Conservation (phyloP, 2,797 vertebrate species). For the Leptoclinus maculatus region DNA sequence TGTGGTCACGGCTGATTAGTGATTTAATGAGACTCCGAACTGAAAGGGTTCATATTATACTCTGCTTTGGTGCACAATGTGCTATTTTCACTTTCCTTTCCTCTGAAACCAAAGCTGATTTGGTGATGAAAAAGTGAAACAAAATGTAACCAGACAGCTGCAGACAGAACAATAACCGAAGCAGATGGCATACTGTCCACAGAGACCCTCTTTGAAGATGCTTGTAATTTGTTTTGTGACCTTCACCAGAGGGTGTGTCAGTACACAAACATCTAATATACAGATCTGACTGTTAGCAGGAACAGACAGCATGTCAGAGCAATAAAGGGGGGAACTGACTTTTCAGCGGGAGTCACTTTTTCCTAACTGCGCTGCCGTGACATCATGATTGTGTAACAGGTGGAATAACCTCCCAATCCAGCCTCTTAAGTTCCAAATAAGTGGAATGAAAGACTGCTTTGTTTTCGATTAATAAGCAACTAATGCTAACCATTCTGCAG, state of each 20-base stretch:
- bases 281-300: constrained; percentile 16
- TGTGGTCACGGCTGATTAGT: constrained; percentile 17
- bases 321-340: constrained; percentile 17
- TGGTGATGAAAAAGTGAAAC: constrained; percentile 4
- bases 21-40: constrained; percentile 20
- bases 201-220: constrained; percentile 23
- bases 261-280: constrained; percentile 25
- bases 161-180: constrained; percentile 36
- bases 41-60: constrained; percentile 16
- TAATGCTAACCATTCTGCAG: constrained; percentile 42
- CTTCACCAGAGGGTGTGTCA: constrained; percentile 43
- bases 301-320: constrained; percentile 36
- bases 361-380: constrained; percentile 64
- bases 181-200: constrained; percentile 38
- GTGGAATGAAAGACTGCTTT: constrained; percentile 64
- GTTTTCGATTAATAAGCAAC: constrained; percentile 48
- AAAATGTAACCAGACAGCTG: constrained; percentile 45
- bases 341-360: constrained; percentile 64
- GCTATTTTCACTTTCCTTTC: constrained; percentile 11
- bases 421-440: constrained; percentile 30
- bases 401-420: constrained; percentile 60
- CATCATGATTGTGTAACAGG: constrained; percentile 74
- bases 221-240: constrained; percentile 46
- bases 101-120: constrained; percentile 2
- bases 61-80: background rate